Evolutionary conservation across 2,797 vertebrate species (phyloP).

Genomic region (Aplochiton taeniatus): DNA sequence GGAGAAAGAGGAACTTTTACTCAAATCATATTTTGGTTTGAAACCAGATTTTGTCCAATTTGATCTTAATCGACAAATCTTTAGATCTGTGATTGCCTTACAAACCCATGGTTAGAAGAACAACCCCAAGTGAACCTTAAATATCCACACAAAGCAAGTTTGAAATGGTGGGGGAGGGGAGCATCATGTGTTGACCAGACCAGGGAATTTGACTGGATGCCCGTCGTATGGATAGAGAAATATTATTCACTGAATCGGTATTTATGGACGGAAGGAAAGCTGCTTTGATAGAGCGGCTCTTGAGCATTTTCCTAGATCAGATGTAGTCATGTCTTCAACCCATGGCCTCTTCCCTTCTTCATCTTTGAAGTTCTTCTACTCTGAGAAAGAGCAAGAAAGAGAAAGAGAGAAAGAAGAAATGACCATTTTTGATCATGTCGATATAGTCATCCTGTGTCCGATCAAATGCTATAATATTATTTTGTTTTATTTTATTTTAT

Average conservation of each 20-base stretch:
- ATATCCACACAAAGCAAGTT: not conserved
- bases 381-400: too few relatives aligned
- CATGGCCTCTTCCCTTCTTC: conserved; percentile 49
- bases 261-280: conserved; percentile 72
- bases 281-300: conserved; percentile 65
- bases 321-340: conserved; percentile 65
- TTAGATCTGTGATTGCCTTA: too few relatives aligned
- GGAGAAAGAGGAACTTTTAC: too few relatives aligned
- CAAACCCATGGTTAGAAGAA: too few relatives aligned
- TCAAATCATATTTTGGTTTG: too few relatives aligned
- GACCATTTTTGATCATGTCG: not conserved
- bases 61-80: too few relatives aligned
- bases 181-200: conserved; percentile 74
- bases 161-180: not conserved
- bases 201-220: conserved; percentile 50
- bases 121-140: too few relatives aligned
- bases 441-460: not conserved
- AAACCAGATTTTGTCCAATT: too few relatives aligned
- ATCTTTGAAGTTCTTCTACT: conserved; percentile 51
- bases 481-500: too few relatives aligned
- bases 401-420: too few relatives aligned
- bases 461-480: not conserved
- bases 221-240: conserved; percentile 27
- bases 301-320: conserved; percentile 57
- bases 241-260: conserved; percentile 67